A percentile compares a stretch with the other conserved stretches of the same genome.
phyloP scores from a whole-genome alignment of 2,113 vertebrate genomes.

The Motacilla tschutschensis region DNA sequence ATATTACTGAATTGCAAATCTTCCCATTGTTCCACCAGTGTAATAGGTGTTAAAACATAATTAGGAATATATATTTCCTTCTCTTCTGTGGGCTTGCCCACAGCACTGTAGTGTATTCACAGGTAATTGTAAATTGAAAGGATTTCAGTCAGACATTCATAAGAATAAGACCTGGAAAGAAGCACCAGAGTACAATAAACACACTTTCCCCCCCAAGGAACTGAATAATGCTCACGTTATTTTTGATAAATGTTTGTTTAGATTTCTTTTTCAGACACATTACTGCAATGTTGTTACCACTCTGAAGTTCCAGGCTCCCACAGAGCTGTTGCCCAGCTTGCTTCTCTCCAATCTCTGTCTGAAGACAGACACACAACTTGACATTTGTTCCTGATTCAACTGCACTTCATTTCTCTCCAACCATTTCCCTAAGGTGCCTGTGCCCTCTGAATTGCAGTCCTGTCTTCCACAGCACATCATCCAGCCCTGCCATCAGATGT shows the following conservation, averaged over 20 bases:
- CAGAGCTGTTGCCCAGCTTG: background rate
- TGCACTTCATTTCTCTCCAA: background rate
- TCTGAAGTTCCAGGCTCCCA: background rate
- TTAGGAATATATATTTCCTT: background rate
- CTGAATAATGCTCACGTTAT: rapidly evolving
- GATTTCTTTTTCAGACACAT: background rate
- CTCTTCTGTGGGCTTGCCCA: background rate
- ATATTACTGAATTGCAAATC: background rate
- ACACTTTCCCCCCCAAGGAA: background rate
- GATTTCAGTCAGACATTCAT: background rate
- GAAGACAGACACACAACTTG: background rate
- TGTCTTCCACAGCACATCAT: background rate
- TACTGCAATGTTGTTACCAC: background rate
- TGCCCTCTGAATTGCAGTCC: background rate
- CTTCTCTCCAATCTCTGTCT: background rate
- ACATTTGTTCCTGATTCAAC: background rate
- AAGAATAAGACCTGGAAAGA: background rate
- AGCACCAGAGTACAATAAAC: background rate
- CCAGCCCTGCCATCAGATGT: background rate
- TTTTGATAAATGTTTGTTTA: background rate
- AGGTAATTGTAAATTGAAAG: background rate
- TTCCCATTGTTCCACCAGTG: background rate
- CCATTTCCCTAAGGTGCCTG: background rate
- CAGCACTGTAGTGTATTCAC: background rate
- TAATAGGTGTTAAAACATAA: background rate